Evolutionary conservation across 2,113 vertebrate genomes (phyloP), one percentile per base, ranked within the genome.

Genomic region (Petroica traversi): DNA sequence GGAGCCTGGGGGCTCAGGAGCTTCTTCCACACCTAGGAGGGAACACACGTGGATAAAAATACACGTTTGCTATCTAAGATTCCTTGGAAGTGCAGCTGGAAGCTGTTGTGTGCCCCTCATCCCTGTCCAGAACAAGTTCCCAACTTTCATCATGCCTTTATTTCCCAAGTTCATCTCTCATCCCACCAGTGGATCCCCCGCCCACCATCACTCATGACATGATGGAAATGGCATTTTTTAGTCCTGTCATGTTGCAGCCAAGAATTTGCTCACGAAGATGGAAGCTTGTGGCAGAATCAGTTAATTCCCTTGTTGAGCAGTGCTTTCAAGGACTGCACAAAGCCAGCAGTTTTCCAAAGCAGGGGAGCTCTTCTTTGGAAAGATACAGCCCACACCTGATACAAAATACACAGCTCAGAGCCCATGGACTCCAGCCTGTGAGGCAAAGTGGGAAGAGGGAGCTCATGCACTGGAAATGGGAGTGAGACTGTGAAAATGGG

Each of bases 11-110:
- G 43, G 63, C 93, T 98, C 20, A 98, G 90, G 61, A 99, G 95
- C 95, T 94, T 98, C 90, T 99, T 98, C 99, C 99, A 99, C 61
- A 99, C 99, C 99, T 99, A 57, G 24, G 52, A 92, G 43, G 43
- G 40, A 75, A 61, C 12, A 68, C 3, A 23, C 20, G 9, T 0
- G 2, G 19, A 41, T 57, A 14, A 75, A 88, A 46, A 29, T 2
- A 19, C 2, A 58, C 3, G 14, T 63, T 36, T 40, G 73, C 34
- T 74, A 2, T 4, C 14, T 4, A 34, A 58, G 64, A 24, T 24
- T 75, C 51, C n/a, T 18, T 36, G 43, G 36, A 49, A 31, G 12
- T 4, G 16, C 29, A 25, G n/a, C n/a, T 45, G 71, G 67, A 77
- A 58, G 34, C 43, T 45, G 31, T 4, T 31, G 33, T 2, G 19